Conservation (phyloP, 2,888 invertebrate genomes). For the Drosophila villosipedis region DNA sequence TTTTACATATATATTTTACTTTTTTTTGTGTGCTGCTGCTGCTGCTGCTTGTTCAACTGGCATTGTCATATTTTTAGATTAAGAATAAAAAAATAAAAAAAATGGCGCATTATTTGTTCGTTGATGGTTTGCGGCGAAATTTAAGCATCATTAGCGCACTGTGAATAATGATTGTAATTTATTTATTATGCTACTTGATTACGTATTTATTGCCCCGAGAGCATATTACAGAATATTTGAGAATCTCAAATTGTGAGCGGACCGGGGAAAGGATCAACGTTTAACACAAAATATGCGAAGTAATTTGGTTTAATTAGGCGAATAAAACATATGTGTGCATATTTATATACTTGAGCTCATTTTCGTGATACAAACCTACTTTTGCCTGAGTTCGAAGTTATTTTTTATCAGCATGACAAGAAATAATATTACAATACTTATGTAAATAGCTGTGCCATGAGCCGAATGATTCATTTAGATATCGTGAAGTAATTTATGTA, state of each 20-base stretch:
- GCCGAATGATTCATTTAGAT: not conserved
- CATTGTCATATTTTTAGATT: constrained; percentile 48
- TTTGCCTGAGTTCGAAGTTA: not conserved
- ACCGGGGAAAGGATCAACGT: not conserved
- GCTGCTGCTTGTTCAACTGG: constrained; percentile 30
- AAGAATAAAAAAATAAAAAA: constrained; percentile 4
- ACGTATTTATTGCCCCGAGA: constrained; percentile 22
- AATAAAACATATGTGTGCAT: not conserved
- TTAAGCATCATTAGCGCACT: constrained; percentile 62
- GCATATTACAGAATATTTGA: not conserved
- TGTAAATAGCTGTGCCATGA: not conserved
- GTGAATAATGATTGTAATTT: constrained; percentile 57
- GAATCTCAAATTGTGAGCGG: not conserved
- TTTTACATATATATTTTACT: constrained; percentile 36
- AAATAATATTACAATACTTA: not conserved
- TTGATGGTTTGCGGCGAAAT: constrained; percentile 31
- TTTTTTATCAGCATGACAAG: not conserved
- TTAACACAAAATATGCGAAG: constrained; percentile 13
- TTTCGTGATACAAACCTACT: not conserved
- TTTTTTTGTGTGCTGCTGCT: not conserved
- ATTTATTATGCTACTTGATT: constrained; percentile 54
- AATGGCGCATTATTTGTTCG: constrained; percentile 28
- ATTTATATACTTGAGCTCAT: not conserved
- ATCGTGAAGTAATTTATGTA: not conserved
- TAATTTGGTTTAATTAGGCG: constrained; percentile 13